Percentiles rank a stretch among this genome's conserved stretches.
These are phyloP conservation scores for Poeciliopsis paucimaculata DNA, from an alignment of 2,797 vertebrate genomes.

Conservation along the genomic window DNA sequence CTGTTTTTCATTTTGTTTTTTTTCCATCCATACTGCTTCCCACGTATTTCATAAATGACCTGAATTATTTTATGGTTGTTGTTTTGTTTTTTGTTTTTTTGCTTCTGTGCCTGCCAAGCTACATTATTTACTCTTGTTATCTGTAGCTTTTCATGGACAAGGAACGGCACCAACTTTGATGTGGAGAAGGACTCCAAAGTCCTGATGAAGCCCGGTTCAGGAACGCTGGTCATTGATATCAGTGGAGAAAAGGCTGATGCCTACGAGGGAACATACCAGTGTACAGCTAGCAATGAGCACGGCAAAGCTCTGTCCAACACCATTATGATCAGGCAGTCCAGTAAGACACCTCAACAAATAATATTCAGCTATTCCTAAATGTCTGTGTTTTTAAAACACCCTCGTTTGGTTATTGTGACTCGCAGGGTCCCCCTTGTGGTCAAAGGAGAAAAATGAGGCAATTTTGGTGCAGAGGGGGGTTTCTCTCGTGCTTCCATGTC, in stretches of 20 bases:
- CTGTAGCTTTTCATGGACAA: slow-evolving; percentile 93
- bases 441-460: slow-evolving; percentile 92
- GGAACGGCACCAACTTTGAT: slow-evolving; percentile 95
- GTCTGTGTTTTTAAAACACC: background rate
- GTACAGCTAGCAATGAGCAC: slow-evolving; percentile 90
- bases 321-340: slow-evolving; percentile 91
- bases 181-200: slow-evolving; percentile 91
- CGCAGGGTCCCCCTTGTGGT: slow-evolving; percentile 96
- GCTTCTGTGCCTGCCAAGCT: background rate
- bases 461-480: slow-evolving; percentile 86
- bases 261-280: slow-evolving; percentile 95
- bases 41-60: background rate
- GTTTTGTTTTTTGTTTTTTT: background rate
- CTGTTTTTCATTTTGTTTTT: too few species aligned
- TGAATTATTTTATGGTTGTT: background rate
- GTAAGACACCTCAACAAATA: slow-evolving; percentile 78
- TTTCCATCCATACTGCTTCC: too few species aligned
- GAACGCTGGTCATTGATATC: slow-evolving; percentile 93
- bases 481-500: slow-evolving; percentile 89
- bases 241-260: slow-evolving; percentile 91
- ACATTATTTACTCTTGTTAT: slow-evolving; percentile 1
- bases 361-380: background rate
- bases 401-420: slow-evolving; percentile 34
- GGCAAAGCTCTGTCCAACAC: slow-evolving; percentile 93
- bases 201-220: slow-evolving; percentile 88